These are phyloP conservation scores for Cyaniris semiargus DNA, from an alignment of 2,888 invertebrate species.

Conservation along the genomic window DNA sequence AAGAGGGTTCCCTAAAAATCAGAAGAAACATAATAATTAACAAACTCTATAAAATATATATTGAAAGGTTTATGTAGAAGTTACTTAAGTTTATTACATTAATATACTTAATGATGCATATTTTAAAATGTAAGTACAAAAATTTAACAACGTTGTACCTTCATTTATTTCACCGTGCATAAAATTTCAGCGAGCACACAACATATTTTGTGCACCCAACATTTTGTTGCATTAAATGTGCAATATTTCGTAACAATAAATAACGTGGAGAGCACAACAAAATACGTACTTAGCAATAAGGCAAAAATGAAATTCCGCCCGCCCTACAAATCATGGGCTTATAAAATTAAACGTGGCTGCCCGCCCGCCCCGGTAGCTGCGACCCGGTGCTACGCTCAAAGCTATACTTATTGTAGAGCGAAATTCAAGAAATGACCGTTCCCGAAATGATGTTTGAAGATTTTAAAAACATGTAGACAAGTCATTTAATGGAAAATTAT, in stretches of 20 bases:
- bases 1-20: background rate
- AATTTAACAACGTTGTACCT: background rate
- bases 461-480: too few species aligned
- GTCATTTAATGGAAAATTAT: too few species aligned
- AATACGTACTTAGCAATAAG: slow-evolving; percentile 39
- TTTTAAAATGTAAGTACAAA: background rate
- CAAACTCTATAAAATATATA: too few species aligned
- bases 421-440: background rate
- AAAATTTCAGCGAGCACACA: slow-evolving; percentile 1
- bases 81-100: too few species aligned
- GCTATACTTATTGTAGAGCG: background rate
- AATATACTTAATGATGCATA: too few species aligned
- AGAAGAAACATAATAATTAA: too few species aligned
- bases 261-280: slow-evolving; percentile 32
- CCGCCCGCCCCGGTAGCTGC: slow-evolving; percentile 38
- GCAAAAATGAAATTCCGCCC: slow-evolving; percentile 45
- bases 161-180: background rate
- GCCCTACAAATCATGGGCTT: slow-evolving; percentile 54
- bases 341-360: slow-evolving; percentile 47
- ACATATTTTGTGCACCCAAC: slow-evolving; percentile 10
- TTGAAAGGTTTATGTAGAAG: too few species aligned
- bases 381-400: slow-evolving; percentile 30
- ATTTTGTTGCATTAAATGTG: slow-evolving; percentile 33
- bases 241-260: slow-evolving; percentile 40
- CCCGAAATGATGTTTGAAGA: background rate